Evolutionary conservation across 1,140 invertebrate species (phyloP).

Genomic region (Alviniconcha marisindica): DNA sequence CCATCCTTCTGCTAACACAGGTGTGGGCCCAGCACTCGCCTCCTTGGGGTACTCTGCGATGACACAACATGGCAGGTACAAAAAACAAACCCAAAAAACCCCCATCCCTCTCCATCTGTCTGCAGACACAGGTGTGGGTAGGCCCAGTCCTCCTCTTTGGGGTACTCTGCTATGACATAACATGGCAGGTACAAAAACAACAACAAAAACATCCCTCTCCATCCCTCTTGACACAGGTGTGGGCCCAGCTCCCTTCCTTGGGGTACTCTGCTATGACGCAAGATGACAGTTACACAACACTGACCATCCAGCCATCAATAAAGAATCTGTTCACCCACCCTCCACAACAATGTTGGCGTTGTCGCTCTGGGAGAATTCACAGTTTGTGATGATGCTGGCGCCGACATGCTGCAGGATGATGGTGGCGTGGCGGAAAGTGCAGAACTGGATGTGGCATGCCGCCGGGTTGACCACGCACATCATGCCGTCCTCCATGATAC

Average conservation of each 20-base stretch:
- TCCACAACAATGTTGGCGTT: slow-evolving; percentile 67
- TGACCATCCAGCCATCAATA: too few relatives aligned
- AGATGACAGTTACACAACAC: too few relatives aligned
- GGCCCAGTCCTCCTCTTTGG: too few relatives aligned
- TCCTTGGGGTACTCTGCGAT: too few relatives aligned
- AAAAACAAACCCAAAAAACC: too few relatives aligned
- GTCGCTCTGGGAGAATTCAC: slow-evolving; percentile 70
- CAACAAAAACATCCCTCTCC: too few relatives aligned
- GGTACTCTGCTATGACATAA: too few relatives aligned
- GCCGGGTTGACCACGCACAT: slow-evolving; percentile 66
- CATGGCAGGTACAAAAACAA: too few relatives aligned
- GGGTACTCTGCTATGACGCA: slow-evolving; percentile 55
- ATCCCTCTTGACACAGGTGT: slow-evolving; percentile 46
- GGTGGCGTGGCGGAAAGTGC: slow-evolving; percentile 67
- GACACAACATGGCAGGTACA: too few relatives aligned
- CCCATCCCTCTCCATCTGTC: too few relatives aligned
- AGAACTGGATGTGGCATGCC: slow-evolving; percentile 64
- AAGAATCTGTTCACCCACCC: too few relatives aligned
- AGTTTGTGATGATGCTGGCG: slow-evolving; percentile 68
- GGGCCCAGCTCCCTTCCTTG: slow-evolving; percentile 67
- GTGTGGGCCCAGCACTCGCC: slow-evolving; percentile 65
- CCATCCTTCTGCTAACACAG: slow-evolving; percentile 46
- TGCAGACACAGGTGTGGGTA: too few relatives aligned
- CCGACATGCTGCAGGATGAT: slow-evolving; percentile 67
- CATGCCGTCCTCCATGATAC: slow-evolving; percentile 70